These are phyloP conservation scores for Boloria selene DNA, from an alignment of 2,888 invertebrate genomes.

Conservation along the genomic window DNA sequence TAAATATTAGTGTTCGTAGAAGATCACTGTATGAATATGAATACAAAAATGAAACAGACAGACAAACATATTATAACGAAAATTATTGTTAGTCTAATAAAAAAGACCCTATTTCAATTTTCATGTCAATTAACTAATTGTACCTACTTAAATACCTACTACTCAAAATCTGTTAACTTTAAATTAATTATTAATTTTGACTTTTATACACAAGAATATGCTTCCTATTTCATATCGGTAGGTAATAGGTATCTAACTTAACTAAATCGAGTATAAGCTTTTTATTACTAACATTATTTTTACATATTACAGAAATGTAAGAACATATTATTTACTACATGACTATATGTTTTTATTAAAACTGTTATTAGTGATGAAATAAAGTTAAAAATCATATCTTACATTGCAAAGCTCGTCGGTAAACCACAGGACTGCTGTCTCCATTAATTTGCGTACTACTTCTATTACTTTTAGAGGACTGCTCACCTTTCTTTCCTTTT, in stretches of 20 bases:
- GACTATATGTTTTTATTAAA: background rate
- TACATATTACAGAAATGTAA: background rate
- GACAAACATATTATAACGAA: too few relatives aligned
- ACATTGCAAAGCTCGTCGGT: conserved; percentile 72
- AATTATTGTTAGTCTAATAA: too few relatives aligned
- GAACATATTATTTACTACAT: background rate
- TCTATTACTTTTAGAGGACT: conserved; percentile 48
- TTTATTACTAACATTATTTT: too few relatives aligned
- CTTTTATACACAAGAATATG: background rate
- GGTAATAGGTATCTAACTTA: background rate
- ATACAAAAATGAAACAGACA: too few relatives aligned
- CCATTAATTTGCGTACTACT: conserved; percentile 57
- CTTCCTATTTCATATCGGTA: background rate
- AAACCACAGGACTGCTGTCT: conserved; percentile 68
- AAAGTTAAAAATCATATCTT: conserved; percentile 45
- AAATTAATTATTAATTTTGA: too few relatives aligned
- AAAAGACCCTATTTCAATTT: too few relatives aligned
- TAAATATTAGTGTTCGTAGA: too few relatives aligned
- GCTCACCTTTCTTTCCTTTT: conserved; percentile 69
- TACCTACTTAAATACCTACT: too few relatives aligned
- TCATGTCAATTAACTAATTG: too few relatives aligned
- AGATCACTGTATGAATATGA: too few relatives aligned
- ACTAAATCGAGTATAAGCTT: too few relatives aligned
- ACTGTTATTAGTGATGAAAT: conserved; percentile 20
- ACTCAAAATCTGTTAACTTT: too few relatives aligned